These are phyloP conservation scores for rat (Rattus norvegicus) DNA, from an alignment of 2,113 vertebrate species.

Conservation along the genomic window DNA sequence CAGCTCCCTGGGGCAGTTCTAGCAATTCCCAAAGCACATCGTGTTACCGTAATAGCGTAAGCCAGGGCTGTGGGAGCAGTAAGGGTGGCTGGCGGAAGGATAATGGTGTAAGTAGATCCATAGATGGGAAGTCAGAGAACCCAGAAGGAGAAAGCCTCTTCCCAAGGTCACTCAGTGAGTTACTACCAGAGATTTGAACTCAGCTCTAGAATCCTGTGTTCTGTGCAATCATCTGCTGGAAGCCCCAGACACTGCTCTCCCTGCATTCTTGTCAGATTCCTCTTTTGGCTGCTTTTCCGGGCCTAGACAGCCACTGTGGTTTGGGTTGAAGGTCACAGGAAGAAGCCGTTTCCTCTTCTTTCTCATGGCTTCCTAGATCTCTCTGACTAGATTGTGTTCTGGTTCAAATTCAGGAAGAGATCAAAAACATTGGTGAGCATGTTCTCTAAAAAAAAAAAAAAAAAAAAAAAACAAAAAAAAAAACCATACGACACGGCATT, in stretches of 20 bases:
- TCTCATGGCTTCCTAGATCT: background rate
- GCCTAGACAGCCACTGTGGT: background rate
- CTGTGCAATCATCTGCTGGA: background rate
- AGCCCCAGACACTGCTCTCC: background rate
- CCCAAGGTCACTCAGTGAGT: background rate
- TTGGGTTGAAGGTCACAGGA: background rate
- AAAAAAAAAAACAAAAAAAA: too few relatives aligned
- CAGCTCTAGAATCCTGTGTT: too few relatives aligned
- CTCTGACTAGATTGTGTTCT: background rate
- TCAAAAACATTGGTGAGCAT: background rate
- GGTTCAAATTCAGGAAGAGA: background rate
- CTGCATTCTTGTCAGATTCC: background rate
- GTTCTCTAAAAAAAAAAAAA: background rate
- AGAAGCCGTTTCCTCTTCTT: background rate
- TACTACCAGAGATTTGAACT: background rate
- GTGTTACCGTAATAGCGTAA: background rate
- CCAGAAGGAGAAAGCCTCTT: background rate
- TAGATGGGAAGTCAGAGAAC: background rate
- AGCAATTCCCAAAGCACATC: background rate
- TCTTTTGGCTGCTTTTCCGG: background rate
- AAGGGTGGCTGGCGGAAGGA: fast-evolving
- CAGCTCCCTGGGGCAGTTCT: background rate
- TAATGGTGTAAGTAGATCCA: background rate
- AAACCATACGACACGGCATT: background rate
- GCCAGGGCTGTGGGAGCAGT: fast-evolving